These are phyloP conservation scores for Coracias cyanogaster DNA, from an alignment of 2,797 vertebrate species.

Conservation along the genomic window DNA sequence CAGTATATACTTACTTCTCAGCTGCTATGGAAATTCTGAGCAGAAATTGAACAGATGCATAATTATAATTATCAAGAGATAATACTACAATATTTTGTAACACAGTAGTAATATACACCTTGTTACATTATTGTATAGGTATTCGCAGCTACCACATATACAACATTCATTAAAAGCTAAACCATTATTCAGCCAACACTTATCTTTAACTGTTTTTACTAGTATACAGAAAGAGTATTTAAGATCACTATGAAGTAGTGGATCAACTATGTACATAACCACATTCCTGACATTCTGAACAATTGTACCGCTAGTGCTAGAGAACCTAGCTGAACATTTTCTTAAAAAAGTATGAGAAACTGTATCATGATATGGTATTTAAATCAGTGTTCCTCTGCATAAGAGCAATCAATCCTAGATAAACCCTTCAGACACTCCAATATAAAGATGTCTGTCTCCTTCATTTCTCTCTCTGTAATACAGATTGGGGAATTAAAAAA, in stretches of 20 bases:
- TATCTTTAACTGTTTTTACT: neutral
- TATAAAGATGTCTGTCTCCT: neutral
- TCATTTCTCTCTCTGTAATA: neutral
- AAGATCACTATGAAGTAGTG: neutral
- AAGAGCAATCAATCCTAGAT: neutral
- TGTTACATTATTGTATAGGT: neutral
- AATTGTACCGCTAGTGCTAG: neutral
- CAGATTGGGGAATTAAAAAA: neutral
- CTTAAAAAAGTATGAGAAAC: neutral
- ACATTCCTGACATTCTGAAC: neutral
- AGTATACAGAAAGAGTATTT: neutral
- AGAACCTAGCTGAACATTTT: neutral
- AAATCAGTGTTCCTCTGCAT: neutral
- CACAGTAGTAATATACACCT: neutral
- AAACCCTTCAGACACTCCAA: neutral
- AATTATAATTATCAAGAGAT: neutral
- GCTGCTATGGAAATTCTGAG: neutral
- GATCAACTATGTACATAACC: neutral
- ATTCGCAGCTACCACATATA: neutral
- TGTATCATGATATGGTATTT: neutral
- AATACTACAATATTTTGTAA: neutral
- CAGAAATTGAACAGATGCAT: neutral
- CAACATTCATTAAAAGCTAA: neutral
- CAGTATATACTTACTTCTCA: neutral
- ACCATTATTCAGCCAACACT: neutral